These are phyloP conservation scores for Hirtodrosophila trivittata DNA, from an alignment of 2,888 invertebrate species.

Conservation along the genomic window DNA sequence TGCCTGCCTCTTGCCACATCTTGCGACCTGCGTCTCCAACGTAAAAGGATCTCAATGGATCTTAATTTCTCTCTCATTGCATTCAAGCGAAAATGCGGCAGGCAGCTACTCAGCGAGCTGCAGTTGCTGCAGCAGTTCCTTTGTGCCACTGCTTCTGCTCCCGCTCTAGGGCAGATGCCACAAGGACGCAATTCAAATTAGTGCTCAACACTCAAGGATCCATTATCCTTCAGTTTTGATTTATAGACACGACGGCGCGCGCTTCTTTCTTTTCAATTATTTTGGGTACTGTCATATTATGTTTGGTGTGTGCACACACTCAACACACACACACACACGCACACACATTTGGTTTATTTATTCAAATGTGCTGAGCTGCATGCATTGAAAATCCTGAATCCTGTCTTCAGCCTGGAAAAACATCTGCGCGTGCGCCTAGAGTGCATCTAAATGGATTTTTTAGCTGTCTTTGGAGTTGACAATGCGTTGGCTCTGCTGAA, in stretches of 20 bases:
- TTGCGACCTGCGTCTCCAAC: slow-evolving; percentile 20
- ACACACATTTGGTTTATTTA: slow-evolving; percentile 54
- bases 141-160: slow-evolving; percentile 1
- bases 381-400: slow-evolving; percentile 61
- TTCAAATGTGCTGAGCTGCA: slow-evolving; percentile 57
- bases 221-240: slow-evolving; percentile 71
- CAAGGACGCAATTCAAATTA: slow-evolving; percentile 64
- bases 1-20: slow-evolving; percentile 16
- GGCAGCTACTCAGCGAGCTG: slow-evolving; percentile 23
- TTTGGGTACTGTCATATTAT: slow-evolving; percentile 54
- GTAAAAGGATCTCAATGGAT: slow-evolving; percentile 38
- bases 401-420: slow-evolving; percentile 49
- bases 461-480: slow-evolving; percentile 26
- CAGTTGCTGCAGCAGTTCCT: slow-evolving; percentile 18
- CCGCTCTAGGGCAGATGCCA: slow-evolving; percentile 47
- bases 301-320: slow-evolving; percentile 37
- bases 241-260: slow-evolving; percentile 60
- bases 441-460: slow-evolving; percentile 27
- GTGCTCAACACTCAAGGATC: slow-evolving; percentile 61
- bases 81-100: slow-evolving; percentile 62
- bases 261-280: slow-evolving; percentile 53
- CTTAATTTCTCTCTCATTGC: slow-evolving; percentile 47
- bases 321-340: slow-evolving; percentile 1
- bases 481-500: slow-evolving; percentile 30
- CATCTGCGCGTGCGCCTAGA: slow-evolving; percentile 64